Evolutionary conservation across 2,888 invertebrate genomes (phyloP).

Genomic region (Drosophila percnosoma): DNA sequence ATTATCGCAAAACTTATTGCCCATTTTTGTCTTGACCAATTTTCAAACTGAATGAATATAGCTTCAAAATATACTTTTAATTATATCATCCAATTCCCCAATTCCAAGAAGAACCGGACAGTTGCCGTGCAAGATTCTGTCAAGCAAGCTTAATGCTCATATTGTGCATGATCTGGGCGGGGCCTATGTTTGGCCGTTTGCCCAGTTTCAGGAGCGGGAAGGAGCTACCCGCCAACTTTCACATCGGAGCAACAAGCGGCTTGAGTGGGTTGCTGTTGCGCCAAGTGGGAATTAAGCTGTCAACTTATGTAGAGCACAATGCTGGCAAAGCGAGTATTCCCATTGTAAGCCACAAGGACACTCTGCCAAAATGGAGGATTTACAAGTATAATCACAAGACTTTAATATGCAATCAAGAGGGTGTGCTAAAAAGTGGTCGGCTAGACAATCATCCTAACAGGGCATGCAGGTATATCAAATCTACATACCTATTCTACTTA

Average conservation of each 20-base stretch:
- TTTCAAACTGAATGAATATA: neutral
- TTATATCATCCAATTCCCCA: conserved; percentile 10
- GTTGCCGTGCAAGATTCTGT: conserved; percentile 34
- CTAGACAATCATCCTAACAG: neutral
- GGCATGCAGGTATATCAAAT: neutral
- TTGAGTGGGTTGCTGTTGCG: neutral
- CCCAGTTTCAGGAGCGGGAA: conserved; percentile 39
- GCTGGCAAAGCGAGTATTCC: conserved; percentile 39
- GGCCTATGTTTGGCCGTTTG: conserved; percentile 26
- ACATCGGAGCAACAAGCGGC: conserved; percentile 19
- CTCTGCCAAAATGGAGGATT: neutral
- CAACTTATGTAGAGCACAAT: conserved; percentile 50
- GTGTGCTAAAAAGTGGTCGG: neutral
- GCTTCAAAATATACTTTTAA: neutral
- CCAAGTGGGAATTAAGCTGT: conserved; percentile 15
- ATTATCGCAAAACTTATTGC: conserved; percentile 66
- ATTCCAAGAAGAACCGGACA: conserved; percentile 55
- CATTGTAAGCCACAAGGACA: neutral
- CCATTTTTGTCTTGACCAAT: neutral
- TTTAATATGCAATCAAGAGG: neutral
- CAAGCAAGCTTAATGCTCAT: conserved; percentile 8
- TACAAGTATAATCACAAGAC: neutral
- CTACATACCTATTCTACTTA: neutral
- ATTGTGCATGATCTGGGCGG: conserved; percentile 47
- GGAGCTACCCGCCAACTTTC: conserved; percentile 36